Percentiles rank a stretch among this genome's conserved stretches.
Evolutionary conservation across 2,113 vertebrate genomes (phyloP).

Genomic region (Motacilla tschutschensis): DNA sequence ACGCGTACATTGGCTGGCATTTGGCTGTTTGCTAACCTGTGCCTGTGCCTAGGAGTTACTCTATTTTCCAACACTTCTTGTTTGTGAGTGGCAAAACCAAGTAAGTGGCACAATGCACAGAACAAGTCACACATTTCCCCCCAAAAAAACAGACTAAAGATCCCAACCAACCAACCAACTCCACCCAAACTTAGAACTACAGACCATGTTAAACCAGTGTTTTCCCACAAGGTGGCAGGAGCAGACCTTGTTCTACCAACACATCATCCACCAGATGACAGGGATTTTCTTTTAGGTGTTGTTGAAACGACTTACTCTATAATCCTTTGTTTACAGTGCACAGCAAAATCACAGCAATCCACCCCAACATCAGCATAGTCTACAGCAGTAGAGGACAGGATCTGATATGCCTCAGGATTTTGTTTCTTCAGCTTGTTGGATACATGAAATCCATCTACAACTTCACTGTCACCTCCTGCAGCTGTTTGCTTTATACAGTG

Average conservation of each 20-base stretch:
- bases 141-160: rapidly evolving
- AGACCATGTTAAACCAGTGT: background rate
- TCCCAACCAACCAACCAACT: background rate
- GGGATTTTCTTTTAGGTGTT: background rate
- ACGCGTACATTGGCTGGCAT: background rate
- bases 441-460: slow-evolving; percentile 90
- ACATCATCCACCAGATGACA: rapidly evolving
- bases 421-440: slow-evolving; percentile 77
- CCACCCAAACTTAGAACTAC: background rate
- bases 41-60: background rate
- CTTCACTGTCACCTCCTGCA: slow-evolving; percentile 84
- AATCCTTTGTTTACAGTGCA: slow-evolving; percentile 90
- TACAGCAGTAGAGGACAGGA: slow-evolving; percentile 80
- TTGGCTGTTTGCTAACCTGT: background rate
- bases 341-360: slow-evolving; percentile 91
- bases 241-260: background rate
- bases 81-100: background rate
- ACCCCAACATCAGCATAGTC: slow-evolving; percentile 87
- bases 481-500: slow-evolving; percentile 88
- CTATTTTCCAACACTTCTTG: background rate
- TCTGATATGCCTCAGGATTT: slow-evolving; percentile 82
- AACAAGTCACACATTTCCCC: background rate
- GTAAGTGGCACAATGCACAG: background rate
- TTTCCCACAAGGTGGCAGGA: slow-evolving; percentile 60
- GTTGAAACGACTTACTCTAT: slow-evolving; percentile 81